Evolutionary conservation across 2,797 vertebrate genomes (phyloP).

Genomic region (Cirrhinus molitorella): DNA sequence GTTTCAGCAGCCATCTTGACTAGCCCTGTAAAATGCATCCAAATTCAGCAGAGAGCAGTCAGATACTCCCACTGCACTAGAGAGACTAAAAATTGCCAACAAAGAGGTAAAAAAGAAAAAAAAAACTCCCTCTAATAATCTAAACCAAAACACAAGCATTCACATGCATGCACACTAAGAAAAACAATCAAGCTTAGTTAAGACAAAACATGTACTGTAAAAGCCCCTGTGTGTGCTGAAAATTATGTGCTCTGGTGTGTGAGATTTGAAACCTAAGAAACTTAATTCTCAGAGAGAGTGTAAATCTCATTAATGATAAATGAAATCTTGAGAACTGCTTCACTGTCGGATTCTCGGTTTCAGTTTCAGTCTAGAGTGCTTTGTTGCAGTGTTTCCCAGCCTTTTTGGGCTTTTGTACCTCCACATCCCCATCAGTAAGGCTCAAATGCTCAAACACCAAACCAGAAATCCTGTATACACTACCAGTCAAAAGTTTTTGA

Average conservation of each 20-base stretch:
- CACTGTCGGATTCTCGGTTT: slow-evolving; percentile 20
- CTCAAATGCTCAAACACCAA: neutral
- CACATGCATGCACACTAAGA: neutral
- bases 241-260: slow-evolving; percentile 22
- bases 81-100: neutral
- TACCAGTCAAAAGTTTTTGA: too few species aligned
- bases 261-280: slow-evolving; percentile 52
- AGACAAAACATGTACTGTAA: neutral
- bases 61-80: slow-evolving; percentile 28
- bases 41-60: slow-evolving; percentile 16
- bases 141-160: neutral
- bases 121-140: neutral
- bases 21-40: slow-evolving; percentile 3
- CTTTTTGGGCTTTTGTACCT: neutral
- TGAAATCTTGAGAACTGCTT: slow-evolving; percentile 36
- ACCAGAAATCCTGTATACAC: neutral
- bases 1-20: slow-evolving; percentile 35
- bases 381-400: slow-evolving; percentile 23
- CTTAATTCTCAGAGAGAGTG: slow-evolving; percentile 46
- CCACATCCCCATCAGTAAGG: neutral
- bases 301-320: slow-evolving; percentile 62
- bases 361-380: slow-evolving; percentile 25
- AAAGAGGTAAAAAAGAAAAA: too few species aligned
- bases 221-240: slow-evolving; percentile 17
- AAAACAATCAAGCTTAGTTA: slow-evolving; percentile 5